phyloP scores from a whole-genome alignment of 2,888 invertebrate genomes.

The Cerceris ruficornis region DNA sequence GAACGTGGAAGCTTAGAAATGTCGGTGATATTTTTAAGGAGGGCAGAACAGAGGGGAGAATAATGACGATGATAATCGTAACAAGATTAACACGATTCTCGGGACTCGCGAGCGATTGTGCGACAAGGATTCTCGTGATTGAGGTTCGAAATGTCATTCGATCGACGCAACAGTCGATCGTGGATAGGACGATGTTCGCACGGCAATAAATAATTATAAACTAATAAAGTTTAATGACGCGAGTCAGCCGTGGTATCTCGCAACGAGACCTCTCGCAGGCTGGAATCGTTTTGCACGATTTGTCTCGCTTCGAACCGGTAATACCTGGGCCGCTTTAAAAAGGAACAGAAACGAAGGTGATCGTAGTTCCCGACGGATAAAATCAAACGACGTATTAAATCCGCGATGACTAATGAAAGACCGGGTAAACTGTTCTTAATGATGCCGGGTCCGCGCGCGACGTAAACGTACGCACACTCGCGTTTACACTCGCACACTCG shows the following conservation, averaged over 20 bases:
- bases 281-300: slow-evolving; percentile 23
- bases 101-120: too few species aligned
- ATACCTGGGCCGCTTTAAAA: neutral
- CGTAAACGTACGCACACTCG: slow-evolving; percentile 22
- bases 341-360: slow-evolving; percentile 24
- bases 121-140: too few species aligned
- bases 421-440: slow-evolving; percentile 68
- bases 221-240: slow-evolving; percentile 42
- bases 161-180: slow-evolving; percentile 12
- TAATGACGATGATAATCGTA: too few species aligned
- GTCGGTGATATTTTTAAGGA: neutral
- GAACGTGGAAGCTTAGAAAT: slow-evolving; percentile 30
- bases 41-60: too few species aligned
- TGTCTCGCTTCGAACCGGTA: slow-evolving; percentile 21
- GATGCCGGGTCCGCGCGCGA: slow-evolving; percentile 51
- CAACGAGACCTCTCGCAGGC: neutral
- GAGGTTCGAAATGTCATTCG: slow-evolving; percentile 27
- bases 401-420: slow-evolving; percentile 69
- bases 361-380: slow-evolving; percentile 35
- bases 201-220: slow-evolving; percentile 41
- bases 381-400: slow-evolving; percentile 66
- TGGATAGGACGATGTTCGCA: slow-evolving; percentile 8
- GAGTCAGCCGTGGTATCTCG: slow-evolving; percentile 5
- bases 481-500: slow-evolving; percentile 17
- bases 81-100: too few species aligned